Evolutionary conservation across 2,888 invertebrate species (phyloP), one percentile per base, ranked within the genome.

Genomic region (Oligia strigilis): DNA sequence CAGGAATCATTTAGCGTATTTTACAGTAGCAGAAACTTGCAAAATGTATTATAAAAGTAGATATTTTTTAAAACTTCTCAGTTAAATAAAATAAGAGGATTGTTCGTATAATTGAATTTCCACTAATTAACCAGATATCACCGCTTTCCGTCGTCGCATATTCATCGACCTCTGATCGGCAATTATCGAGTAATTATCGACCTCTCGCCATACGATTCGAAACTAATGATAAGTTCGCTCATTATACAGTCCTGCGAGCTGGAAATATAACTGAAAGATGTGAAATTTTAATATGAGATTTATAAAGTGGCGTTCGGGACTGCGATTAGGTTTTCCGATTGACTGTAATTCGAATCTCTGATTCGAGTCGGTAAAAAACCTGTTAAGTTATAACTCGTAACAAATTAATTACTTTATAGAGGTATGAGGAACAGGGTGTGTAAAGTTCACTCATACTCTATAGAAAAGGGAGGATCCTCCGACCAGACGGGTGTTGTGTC

Each of bases 181-280:
- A 82, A 76, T 85, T 73, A 84, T 71, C 40, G 74, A 66, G 29
- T 75, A 75, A 84, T 83, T 84, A 85, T 75, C 71, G 62, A 43
- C 60, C 73, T 65, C 64, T 72, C 29, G 66, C 69, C 62, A 36
- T 64, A 72, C 55, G 75, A 64, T 81, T 66, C 29, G 40, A 65
- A 76, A 85, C 72, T 77, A 81, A 85, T 81, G 67, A 72, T 73
- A 72, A 86, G 40, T 83, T 70, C 64, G 17, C 73, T 82, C 55
- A 82, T 86, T 86, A 83, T 76, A 66, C 72, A 62, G 58, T 72
- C 36, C 60, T 73, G 77, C 9, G 73, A 86, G 49, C 72, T 86
- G 72, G 82, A 83, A 85, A 71, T 76, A 65, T 72, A 58, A 82
- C 70, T 62, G 40, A 72, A 75, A 67, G 36, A 70, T 76, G 46